phyloP scores from a whole-genome alignment of 1,140 invertebrate species.

The Pogonomyrmex californicus region DNA sequence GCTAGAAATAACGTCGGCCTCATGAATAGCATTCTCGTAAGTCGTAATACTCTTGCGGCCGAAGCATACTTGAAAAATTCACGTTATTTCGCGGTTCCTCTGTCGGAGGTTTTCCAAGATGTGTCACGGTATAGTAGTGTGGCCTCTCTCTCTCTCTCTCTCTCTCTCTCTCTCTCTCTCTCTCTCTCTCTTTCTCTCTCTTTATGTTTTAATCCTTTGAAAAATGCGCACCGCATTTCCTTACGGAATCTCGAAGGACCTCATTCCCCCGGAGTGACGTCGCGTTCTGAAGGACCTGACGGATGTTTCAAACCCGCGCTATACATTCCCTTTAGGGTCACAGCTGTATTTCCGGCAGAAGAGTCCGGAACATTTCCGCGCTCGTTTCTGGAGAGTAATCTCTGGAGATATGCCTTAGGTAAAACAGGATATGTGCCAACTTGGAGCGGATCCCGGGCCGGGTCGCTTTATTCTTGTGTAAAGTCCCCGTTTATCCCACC shows the following conservation, averaged over 20 bases:
- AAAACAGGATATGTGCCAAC: conserved; percentile 20
- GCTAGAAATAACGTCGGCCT: background rate
- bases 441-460: conserved; percentile 9
- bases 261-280: background rate
- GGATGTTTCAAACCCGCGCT: conserved; percentile 6
- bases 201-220: conserved; percentile 30
- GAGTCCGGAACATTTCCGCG: conserved; percentile 12
- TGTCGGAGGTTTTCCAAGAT: background rate
- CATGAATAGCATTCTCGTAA: conserved; percentile 16
- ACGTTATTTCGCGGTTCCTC: conserved; percentile 1
- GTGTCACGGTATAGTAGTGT: background rate
- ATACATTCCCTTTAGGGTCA: background rate
- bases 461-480: background rate
- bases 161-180: too few species aligned
- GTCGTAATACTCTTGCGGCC: background rate
- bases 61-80: conserved; percentile 42
- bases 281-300: conserved; percentile 16
- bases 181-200: background rate
- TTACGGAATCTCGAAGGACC: conserved; percentile 14
- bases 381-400: conserved; percentile 38
- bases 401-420: conserved; percentile 28
- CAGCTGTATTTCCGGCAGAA: background rate
- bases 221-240: background rate
- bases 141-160: too few species aligned
- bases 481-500: conserved; percentile 1